Evolutionary conservation across 2,113 vertebrate species (phyloP).

Genomic region (Phoenicopterus ruber): DNA sequence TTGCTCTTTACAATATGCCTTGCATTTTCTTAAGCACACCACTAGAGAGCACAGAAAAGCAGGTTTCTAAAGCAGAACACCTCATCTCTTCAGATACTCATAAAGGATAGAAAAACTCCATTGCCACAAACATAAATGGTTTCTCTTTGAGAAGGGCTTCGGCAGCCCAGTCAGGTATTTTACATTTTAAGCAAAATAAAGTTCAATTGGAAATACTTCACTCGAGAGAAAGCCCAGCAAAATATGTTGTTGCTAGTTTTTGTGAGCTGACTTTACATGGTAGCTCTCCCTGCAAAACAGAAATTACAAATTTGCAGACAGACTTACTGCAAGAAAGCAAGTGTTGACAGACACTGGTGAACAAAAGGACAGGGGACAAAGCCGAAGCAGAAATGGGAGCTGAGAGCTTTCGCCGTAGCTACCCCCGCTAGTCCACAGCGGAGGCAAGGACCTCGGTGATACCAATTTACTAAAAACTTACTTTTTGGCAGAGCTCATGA

Average conservation of each 20-base stretch:
- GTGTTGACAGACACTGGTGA: not conserved
- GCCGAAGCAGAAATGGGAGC: not conserved
- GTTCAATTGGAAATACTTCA: not conserved
- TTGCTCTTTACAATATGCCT: not conserved
- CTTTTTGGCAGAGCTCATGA: not conserved
- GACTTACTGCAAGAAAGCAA: not conserved
- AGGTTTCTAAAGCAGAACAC: not conserved
- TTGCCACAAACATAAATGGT: not conserved
- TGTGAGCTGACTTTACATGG: not conserved
- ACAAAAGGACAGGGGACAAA: not conserved
- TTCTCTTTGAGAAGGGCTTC: not conserved
- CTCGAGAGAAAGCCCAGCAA: not conserved
- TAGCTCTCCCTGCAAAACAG: not conserved
- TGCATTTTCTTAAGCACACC: slow-evolving; percentile 27
- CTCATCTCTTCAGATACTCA: not conserved
- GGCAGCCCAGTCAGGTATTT: not conserved
- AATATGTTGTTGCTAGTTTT: not conserved
- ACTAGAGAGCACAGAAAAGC: slow-evolving; percentile 55
- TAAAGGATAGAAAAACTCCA: not conserved
- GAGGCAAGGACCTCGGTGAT: not conserved
- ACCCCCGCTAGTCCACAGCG: not conserved
- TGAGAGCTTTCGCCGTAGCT: not conserved
- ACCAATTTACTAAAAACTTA: not conserved
- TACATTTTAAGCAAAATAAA: not conserved
- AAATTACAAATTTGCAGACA: not conserved